These are phyloP conservation scores for Helicoverpa assulta DNA, from an alignment of 2,888 invertebrate genomes.

Conservation along the genomic window DNA sequence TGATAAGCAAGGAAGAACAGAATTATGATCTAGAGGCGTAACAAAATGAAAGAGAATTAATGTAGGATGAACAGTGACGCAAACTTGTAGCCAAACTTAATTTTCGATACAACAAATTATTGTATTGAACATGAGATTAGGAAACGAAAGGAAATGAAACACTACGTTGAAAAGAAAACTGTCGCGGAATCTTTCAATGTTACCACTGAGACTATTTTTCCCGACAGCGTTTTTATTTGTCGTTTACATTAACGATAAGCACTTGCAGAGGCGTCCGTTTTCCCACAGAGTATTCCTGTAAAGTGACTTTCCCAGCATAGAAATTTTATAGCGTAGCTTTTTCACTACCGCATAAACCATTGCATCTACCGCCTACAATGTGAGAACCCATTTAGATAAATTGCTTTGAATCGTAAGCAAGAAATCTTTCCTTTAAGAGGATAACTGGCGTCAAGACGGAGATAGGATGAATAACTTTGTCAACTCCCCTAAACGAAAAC, in stretches of 20 bases:
- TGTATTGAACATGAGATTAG: not conserved
- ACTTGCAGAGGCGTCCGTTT: not conserved
- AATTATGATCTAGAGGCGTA: too few relatives aligned
- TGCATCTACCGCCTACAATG: not conserved
- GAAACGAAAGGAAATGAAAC: not conserved
- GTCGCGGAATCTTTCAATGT: not conserved
- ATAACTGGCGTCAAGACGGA: constrained; percentile 9
- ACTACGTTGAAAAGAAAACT: not conserved
- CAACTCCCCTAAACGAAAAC: constrained; percentile 15
- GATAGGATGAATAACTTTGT: constrained; percentile 18
- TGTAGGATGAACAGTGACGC: too few relatives aligned
- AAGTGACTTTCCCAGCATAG: not conserved
- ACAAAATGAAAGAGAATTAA: too few relatives aligned
- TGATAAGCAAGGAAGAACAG: too few relatives aligned
- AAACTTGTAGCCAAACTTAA: too few relatives aligned
- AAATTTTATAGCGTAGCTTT: not conserved
- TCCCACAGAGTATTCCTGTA: not conserved
- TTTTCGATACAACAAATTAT: not conserved
- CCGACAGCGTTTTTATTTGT: not conserved
- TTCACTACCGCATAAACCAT: not conserved
- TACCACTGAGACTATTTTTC: constrained; percentile 7
- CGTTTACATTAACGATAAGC: not conserved
- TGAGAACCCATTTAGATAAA: not conserved
- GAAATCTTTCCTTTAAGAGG: not conserved
- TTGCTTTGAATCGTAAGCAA: not conserved